Evolutionary conservation across 2,888 invertebrate genomes (phyloP).

Genomic region (Julus scanicus): DNA sequence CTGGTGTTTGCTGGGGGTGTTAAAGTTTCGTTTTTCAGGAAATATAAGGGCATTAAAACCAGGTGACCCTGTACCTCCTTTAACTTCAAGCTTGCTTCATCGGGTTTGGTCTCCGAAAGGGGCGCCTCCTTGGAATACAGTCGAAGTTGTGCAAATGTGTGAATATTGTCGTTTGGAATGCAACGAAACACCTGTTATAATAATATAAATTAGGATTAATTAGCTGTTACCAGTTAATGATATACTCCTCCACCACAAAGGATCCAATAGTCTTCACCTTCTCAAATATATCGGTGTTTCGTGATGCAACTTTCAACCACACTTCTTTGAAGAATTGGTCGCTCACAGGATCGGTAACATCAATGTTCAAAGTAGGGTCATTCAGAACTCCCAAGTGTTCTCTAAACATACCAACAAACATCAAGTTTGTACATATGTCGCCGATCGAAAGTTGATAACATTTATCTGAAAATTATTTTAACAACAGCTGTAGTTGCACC

Average conservation of each 20-base stretch:
- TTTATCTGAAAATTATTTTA: no score
- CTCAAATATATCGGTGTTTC: conserved; percentile 90
- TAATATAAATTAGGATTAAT: not conserved
- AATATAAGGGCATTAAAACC: conserved; percentile 88
- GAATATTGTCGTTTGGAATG: conserved; percentile 85
- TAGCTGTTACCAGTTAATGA: conserved; percentile 65
- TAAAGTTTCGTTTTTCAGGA: conserved; percentile 86
- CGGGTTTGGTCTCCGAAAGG: conserved; percentile 79
- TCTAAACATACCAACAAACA: conserved; percentile 64
- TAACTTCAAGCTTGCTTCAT: conserved; percentile 74
- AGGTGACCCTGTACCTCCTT: conserved; percentile 78
- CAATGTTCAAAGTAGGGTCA: conserved; percentile 67
- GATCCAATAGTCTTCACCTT: conserved; percentile 69
- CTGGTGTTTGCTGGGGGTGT: conserved; percentile 85
- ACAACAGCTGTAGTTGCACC: not conserved
- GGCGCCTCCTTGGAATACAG: conserved; percentile 78
- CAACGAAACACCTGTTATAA: conserved; percentile 82
- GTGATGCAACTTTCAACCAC: conserved; percentile 83
- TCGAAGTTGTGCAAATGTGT: conserved; percentile 80
- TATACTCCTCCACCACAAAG: not conserved
- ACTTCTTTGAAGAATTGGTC: conserved; percentile 84
- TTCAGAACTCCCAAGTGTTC: conserved; percentile 87
- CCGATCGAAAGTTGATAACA: no score
- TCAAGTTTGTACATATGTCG: conserved; percentile 41
- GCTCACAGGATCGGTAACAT: conserved; percentile 82